phyloP scores from a whole-genome alignment of 2,113 vertebrate species.

The Caloenas nicobarica region DNA sequence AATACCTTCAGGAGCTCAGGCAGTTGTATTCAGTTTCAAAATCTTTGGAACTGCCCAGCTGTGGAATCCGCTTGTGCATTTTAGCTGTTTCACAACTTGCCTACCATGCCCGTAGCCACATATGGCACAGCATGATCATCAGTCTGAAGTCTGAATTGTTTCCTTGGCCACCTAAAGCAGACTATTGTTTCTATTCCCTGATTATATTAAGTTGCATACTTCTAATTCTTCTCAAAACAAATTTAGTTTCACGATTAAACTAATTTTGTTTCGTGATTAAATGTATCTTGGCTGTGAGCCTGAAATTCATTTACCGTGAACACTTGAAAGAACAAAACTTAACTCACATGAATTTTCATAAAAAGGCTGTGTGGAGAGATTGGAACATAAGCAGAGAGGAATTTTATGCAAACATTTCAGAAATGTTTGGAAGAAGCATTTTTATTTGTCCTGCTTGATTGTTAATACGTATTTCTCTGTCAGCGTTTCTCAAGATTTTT shows the following conservation, averaged over 20 bases:
- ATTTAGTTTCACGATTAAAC: conserved; percentile 8
- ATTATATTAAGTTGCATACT: conserved; percentile 20
- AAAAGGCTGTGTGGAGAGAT: conserved; percentile 15
- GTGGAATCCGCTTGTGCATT: not conserved
- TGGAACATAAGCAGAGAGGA: conserved; percentile 23
- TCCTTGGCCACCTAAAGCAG: not conserved
- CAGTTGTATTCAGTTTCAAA: not conserved
- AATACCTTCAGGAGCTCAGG: not conserved
- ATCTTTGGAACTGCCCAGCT: not conserved
- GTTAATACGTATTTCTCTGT: conserved; percentile 20
- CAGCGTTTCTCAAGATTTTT: not conserved
- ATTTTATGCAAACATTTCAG: conserved; percentile 35
- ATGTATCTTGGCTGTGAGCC: conserved; percentile 45
- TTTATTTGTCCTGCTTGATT: conserved; percentile 11
- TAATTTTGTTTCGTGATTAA: conserved; percentile 58
- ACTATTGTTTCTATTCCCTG: not conserved
- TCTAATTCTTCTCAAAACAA: conserved; percentile 49
- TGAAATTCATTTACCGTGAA: conserved; percentile 57
- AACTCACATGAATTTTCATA: conserved; percentile 50
- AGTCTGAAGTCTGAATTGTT: not conserved
- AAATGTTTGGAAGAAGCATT: not conserved
- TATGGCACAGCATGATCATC: not conserved
- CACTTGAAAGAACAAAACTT: conserved; percentile 50
- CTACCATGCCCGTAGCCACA: not conserved
- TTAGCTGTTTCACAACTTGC: not conserved